Base-by-base conservation (phyloP, 2,113 vertebrate genomes). In the Reinhardtius hippoglossoides region DNA sequence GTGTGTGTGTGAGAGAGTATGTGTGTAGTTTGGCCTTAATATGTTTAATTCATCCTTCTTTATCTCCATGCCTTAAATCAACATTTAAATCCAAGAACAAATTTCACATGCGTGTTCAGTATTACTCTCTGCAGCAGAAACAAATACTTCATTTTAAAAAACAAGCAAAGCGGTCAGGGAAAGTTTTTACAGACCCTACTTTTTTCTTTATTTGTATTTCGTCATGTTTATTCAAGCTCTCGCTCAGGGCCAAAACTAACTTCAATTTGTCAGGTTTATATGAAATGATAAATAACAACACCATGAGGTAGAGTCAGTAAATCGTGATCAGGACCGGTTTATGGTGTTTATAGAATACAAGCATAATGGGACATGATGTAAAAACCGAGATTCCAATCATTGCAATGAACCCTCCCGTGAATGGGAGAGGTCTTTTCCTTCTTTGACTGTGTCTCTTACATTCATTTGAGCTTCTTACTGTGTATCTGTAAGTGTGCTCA, bases 121-220 rank as follows among this genome's bases (percentile, higher is more conserved):
- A 42, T 73, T 81, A 70, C 55, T 73, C 35, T 57, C 16, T 37
- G 48, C 18, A 42, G 13, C 50, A 73, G 9, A 70, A 54, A 82
- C 40, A 71, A 79, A 75, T 52, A 35, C 10, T 76, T 70, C 2
- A 20, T 42, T 52, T 5, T 44, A 10, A 24, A 65, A 74, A 54
- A 69, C 9, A 67, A 52, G 37, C 14, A 31, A 4, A 62, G 48
- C 1, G 4, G 13, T 15, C 42, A 56, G 35, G 20, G 44, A 69
- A 80, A 46, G 46, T 52, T 10, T 71, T 71, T 73, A n/a, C 12
- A 40, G 18, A 52, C 37, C 20, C n/a, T 3, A 15, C 9, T 35
- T n/a, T 16, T 46, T 15, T 48, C 61, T 31, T 66, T 40, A 50
- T 75, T 75, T 75, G 26, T 74, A 9, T 67, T 71, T 68, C 55